These are phyloP conservation scores for Lasius platythorax DNA, from an alignment of 2,888 invertebrate species.

Conservation along the genomic window DNA sequence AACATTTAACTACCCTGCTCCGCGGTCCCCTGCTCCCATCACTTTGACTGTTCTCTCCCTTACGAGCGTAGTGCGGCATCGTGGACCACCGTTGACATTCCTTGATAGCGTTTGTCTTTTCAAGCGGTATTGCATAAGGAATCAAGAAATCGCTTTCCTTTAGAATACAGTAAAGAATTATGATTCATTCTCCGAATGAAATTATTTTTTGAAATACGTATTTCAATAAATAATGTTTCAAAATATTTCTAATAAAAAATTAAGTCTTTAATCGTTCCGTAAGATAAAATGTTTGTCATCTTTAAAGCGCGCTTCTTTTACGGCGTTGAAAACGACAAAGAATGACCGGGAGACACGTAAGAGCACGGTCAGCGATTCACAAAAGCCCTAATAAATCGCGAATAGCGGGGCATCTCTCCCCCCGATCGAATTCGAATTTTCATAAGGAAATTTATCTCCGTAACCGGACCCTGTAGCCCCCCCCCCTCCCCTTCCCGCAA, in stretches of 20 bases:
- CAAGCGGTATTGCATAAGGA: constrained; percentile 47
- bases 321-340: constrained; percentile 38
- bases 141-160: constrained; percentile 61
- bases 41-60: constrained; percentile 40
- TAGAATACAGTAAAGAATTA: constrained; percentile 59
- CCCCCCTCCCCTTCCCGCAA: constrained; percentile 14
- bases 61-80: background rate
- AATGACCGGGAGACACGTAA: constrained; percentile 25
- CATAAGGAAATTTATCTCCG: constrained; percentile 80
- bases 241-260: background rate
- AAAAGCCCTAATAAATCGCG: constrained; percentile 75
- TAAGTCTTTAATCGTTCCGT: constrained; percentile 20
- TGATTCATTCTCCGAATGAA: constrained; percentile 41
- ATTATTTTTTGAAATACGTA: background rate
- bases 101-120: constrained; percentile 67
- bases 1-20: constrained; percentile 80
- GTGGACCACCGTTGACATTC: constrained; percentile 45
- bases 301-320: constrained; percentile 54
- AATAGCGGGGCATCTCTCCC: constrained; percentile 53
- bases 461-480: constrained; percentile 34
- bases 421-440: constrained; percentile 75
- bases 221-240: background rate
- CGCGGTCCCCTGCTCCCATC: constrained; percentile 33
- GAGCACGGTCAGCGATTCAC: constrained; percentile 74
- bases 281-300: background rate